These are phyloP conservation scores for Pampusana beccarii DNA, from an alignment of 2,113 vertebrate genomes.

Conservation along the genomic window DNA sequence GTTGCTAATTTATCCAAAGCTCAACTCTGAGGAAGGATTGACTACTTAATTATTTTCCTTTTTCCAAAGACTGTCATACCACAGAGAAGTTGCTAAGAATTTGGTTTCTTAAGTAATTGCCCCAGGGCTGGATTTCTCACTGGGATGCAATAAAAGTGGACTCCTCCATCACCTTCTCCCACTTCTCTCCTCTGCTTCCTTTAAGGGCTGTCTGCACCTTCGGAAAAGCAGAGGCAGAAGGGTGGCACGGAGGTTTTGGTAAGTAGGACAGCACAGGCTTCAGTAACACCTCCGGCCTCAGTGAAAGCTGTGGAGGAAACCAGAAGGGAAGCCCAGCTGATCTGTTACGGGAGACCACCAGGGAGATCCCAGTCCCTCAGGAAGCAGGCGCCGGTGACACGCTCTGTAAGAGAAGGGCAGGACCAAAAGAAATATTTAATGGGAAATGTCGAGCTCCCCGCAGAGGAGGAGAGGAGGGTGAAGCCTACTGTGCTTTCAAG, in stretches of 20 bases:
- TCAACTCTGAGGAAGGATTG: background rate
- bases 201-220: background rate
- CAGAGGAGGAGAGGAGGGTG: background rate
- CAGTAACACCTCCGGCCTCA: background rate
- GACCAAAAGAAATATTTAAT: background rate
- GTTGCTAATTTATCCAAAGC: slow-evolving; percentile 50
- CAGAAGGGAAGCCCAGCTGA: background rate
- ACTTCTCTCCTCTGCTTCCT: background rate
- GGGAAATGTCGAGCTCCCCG: background rate
- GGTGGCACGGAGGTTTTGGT: background rate
- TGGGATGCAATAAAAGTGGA: background rate
- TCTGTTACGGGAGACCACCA: background rate
- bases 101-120: background rate
- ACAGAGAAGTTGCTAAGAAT: background rate
- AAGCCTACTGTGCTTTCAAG: background rate
- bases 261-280: background rate
- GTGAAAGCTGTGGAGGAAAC: background rate
- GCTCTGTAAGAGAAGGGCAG: background rate
- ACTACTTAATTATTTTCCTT: slow-evolving; percentile 47
- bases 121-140: background rate
- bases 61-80: background rate
- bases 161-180: background rate
- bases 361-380: background rate
- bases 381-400: background rate
- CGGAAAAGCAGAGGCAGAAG: background rate